Conservation (phyloP, 2,797 vertebrate genomes). For the Dromococcyx pavoninus region DNA sequence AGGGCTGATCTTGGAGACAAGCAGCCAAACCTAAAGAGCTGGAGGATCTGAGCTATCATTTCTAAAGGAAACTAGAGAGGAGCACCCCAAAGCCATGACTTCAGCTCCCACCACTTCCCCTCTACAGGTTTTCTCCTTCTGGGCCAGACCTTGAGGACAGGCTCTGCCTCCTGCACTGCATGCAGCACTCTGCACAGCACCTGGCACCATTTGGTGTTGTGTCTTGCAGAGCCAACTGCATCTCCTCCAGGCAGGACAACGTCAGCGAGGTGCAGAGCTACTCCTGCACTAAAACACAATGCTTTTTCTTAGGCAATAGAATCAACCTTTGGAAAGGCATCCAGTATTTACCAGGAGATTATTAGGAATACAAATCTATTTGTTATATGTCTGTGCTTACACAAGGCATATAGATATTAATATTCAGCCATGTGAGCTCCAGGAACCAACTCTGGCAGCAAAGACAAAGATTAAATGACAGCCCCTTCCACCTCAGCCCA, state of each 20-base stretch:
- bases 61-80: not conserved
- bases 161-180: fast-evolving
- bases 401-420: not conserved
- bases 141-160: not conserved
- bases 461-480: constrained; percentile 7
- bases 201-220: not conserved
- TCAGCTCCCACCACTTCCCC: not conserved
- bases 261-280: not conserved
- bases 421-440: not conserved
- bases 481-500: not conserved
- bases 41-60: not conserved
- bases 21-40: not conserved
- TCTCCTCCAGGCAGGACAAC: not conserved
- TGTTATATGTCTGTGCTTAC: not conserved
- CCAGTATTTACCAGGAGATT: not conserved
- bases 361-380: not conserved
- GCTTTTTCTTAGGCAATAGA: not conserved
- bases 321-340: not conserved
- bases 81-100: not conserved
- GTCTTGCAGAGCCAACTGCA: not conserved
- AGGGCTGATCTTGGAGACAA: not conserved
- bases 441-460: not conserved
- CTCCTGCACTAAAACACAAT: not conserved
- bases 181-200: no score
- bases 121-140: not conserved